Evolutionary conservation across 2,888 invertebrate genomes (phyloP).

Genomic region (Heterodera filipjevi): DNA sequence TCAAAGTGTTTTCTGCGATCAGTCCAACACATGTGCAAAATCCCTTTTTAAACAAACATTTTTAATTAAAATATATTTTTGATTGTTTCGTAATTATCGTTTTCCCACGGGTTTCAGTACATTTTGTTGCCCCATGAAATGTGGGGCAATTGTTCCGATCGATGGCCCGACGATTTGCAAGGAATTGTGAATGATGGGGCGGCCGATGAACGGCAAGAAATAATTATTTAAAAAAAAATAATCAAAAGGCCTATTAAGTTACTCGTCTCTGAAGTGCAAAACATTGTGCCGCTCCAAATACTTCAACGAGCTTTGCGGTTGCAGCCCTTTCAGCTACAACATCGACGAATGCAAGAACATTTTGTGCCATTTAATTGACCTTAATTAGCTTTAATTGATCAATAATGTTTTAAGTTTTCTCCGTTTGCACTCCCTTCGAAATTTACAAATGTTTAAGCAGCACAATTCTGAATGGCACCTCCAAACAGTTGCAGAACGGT

Average conservation of each 20-base stretch:
- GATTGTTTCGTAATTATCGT: background rate
- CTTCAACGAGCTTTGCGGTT: slow-evolving; percentile 40
- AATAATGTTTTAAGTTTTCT: slow-evolving; percentile 14
- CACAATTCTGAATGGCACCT: slow-evolving; percentile 17
- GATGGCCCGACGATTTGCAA: slow-evolving; percentile 32
- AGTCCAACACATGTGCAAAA: slow-evolving; percentile 43
- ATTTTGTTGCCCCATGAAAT: slow-evolving; percentile 36
- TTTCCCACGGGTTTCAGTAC: slow-evolving; percentile 32
- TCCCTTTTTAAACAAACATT: background rate
- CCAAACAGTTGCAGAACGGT: background rate
- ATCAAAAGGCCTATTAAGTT: background rate
- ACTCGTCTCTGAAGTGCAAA: slow-evolving; percentile 41
- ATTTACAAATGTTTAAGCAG: slow-evolving; percentile 33
- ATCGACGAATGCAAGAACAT: slow-evolving; percentile 37
- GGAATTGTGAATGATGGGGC: slow-evolving; percentile 24
- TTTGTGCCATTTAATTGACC: background rate
- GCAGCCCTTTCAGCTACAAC: slow-evolving; percentile 43
- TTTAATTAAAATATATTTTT: slow-evolving; percentile 7
- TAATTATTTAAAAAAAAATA: background rate
- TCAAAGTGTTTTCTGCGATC: slow-evolving; percentile 52
- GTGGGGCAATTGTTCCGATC: slow-evolving; percentile 41
- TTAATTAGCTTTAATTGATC: background rate
- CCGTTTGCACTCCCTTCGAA: slow-evolving; percentile 34
- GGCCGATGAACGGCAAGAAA: slow-evolving; percentile 4
- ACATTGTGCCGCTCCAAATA: slow-evolving; percentile 38